Conservation (phyloP, 2,888 invertebrate species). For the Galeruca laticollis region DNA sequence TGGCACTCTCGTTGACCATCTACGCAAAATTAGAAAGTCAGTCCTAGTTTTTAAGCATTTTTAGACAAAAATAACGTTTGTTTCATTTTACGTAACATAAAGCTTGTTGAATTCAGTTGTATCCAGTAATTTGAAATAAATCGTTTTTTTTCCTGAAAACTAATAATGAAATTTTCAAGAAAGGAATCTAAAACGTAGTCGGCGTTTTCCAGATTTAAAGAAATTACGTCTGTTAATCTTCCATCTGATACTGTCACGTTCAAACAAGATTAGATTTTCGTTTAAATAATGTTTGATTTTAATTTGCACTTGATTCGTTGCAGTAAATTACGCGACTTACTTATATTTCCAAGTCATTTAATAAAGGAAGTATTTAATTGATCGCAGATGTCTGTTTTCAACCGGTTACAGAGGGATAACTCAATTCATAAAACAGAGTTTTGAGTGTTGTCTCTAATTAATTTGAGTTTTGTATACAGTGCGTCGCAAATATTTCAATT, state of each 20-base stretch:
- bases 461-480: not conserved
- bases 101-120: too few relatives aligned
- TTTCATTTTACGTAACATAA: too few relatives aligned
- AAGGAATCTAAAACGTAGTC: not conserved
- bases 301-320: slow-evolving; percentile 21
- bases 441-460: not conserved
- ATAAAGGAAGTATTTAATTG: slow-evolving; percentile 9
- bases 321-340: not conserved
- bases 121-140: too few relatives aligned
- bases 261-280: slow-evolving; percentile 6
- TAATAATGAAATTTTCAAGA: slow-evolving; percentile 7
- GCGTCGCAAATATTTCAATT: too few relatives aligned
- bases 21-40: too few relatives aligned
- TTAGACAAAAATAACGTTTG: too few relatives aligned
- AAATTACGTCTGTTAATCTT: slow-evolving; percentile 8
- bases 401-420: not conserved
- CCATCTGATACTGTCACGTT: slow-evolving; percentile 19
- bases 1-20: too few relatives aligned
- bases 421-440: not conserved
- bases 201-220: slow-evolving; percentile 10
- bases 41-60: too few relatives aligned
- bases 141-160: not conserved
- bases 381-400: not conserved
- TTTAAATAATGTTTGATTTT: slow-evolving; percentile 27
- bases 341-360: slow-evolving; percentile 11